A percentile compares a stretch with the other conserved stretches of the same genome.
phyloP scores from a whole-genome alignment of 2,113 vertebrate species.

The Chlorodrepanis virens region DNA sequence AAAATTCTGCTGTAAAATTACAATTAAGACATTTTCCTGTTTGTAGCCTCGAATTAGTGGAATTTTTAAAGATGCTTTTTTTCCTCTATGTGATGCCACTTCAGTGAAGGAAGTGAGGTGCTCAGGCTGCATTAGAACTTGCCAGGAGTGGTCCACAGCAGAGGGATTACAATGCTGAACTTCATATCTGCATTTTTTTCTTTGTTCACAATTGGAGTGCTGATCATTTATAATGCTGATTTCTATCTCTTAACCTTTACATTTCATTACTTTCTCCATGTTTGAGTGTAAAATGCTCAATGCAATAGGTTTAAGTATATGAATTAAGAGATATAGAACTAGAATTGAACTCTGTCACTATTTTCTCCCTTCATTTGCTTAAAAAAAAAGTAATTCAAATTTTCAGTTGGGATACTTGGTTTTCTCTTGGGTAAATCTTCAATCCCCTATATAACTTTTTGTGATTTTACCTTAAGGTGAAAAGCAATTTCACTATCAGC shows the following conservation, averaged over 20 bases:
- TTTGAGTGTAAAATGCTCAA: neutral
- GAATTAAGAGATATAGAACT: neutral
- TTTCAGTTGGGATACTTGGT: neutral
- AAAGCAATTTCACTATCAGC: neutral
- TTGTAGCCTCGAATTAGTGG: constrained; percentile 6
- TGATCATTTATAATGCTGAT: neutral
- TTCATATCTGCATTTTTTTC: neutral
- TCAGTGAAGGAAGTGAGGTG: neutral
- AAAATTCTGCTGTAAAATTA: constrained; percentile 3
- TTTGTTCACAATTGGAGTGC: neutral
- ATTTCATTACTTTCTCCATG: neutral
- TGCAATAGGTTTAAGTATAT: neutral
- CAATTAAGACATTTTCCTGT: neutral
- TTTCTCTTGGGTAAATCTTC: neutral
- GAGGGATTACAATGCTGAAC: neutral
- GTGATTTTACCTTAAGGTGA: neutral
- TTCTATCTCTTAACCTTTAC: neutral
- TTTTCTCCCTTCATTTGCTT: neutral
- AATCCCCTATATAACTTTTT: neutral
- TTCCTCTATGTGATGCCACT: neutral
- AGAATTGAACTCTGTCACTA: neutral
- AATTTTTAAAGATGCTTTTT: neutral
- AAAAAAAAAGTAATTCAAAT: neutral
- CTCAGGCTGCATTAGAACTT: neutral
- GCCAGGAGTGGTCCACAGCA: neutral